Base-by-base conservation (phyloP, 2,888 invertebrate genomes). In the Trissolcus brochymenae region DNA sequence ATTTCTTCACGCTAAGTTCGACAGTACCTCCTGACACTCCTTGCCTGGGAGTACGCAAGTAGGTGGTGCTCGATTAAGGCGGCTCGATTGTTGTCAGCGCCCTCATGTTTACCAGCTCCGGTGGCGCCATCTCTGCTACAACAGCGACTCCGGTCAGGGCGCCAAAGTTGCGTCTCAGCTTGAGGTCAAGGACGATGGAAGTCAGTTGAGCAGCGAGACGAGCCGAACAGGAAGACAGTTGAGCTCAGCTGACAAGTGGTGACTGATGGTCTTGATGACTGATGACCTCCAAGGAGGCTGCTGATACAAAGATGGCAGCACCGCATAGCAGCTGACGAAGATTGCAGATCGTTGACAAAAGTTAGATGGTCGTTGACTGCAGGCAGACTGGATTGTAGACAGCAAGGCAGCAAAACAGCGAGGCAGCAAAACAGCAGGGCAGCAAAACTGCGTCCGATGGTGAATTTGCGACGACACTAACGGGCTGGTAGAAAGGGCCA, bases 401-500 rank as follows among this genome's bases (percentile, higher is more conserved):
- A 35, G 35, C 35, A 35, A 29, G 46, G 41, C 25, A 4, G 25
- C 25, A 25, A 25, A 25, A 25, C 25, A 25, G 25, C 25, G 13
- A 7, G 49, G 41, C 25, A 4, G 25, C 25, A 25, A 25, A 25
- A 25, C 25, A 25, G 25, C 25, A 49, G 16, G 49, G 17, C 49
- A 43, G 43, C 43, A 9, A 16, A 49, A 16, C n/a, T 49, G 17
- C 50, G 53, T 16, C 16, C 40, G 76, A 4, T 67, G 76, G 49
- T 64, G 65, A 35, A 35, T 57, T 19, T 64, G 57, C 56, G 51
- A 51, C 66, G 79, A 59, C 46, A 67, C 54, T 68, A 74, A 59
- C 66, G 57, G 81, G 84, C 83, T 83, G 86, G 81, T 83, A 87
- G 87, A 88, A 88, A 87, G 86, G 87, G 87, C 88, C 87, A 87